phyloP scores from a whole-genome alignment of 2,888 invertebrate species.

The Xestia ashworthii region DNA sequence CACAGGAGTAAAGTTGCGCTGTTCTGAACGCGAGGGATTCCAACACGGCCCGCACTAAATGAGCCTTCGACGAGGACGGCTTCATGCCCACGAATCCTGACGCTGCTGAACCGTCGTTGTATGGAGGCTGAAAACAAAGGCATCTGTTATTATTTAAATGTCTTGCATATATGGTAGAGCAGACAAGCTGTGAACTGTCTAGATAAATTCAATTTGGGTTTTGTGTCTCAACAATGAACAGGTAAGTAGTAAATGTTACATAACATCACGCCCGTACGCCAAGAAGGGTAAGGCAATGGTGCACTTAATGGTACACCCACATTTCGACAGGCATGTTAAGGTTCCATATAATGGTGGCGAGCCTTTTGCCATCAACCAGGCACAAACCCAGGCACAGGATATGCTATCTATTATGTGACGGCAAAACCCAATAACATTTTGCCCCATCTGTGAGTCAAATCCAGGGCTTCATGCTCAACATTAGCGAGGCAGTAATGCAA shows the following conservation, averaged over 20 bases:
- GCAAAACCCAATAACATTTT: background rate
- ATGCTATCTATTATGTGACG: background rate
- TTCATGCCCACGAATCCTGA: constrained; percentile 95
- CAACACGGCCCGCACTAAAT: constrained; percentile 95
- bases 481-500: background rate
- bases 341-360: background rate
- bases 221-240: background rate
- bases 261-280: background rate
- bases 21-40: constrained; percentile 96
- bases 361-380: background rate
- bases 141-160: background rate
- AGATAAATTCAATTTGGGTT: background rate
- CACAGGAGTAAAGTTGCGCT: constrained; percentile 93
- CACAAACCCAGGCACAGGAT: background rate
- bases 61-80: constrained; percentile 93
- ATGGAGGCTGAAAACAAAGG: constrained; percentile 93
- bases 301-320: background rate
- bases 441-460: background rate
- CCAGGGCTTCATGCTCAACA: background rate
- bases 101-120: constrained; percentile 96
- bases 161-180: background rate
- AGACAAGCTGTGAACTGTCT: background rate
- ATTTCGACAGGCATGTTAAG: background rate
- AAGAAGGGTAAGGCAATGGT: no score
- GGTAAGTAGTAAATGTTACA: background rate